A percentile compares a stretch with the other conserved stretches of the same genome.
These are phyloP conservation scores for Hecatera dysodea DNA, from an alignment of 2,888 invertebrate genomes.

Conservation along the genomic window DNA sequence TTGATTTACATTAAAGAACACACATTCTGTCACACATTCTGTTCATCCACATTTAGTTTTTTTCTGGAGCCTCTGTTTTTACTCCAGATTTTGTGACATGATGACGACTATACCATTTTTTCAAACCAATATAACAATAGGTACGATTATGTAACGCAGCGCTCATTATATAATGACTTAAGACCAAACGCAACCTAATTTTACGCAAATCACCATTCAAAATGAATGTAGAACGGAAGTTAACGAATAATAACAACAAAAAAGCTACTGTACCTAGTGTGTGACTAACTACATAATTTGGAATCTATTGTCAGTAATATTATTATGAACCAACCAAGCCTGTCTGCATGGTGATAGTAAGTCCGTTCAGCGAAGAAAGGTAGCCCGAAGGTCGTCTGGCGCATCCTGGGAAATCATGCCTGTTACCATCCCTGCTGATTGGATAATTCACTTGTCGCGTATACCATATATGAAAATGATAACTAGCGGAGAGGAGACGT, in stretches of 20 bases:
- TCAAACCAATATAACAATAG: constrained; percentile 9
- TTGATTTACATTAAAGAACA: neutral
- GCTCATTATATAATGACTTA: constrained; percentile 13
- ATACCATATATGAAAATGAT: neutral
- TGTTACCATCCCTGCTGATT: neutral
- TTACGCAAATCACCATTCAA: neutral
- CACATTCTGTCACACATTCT: neutral
- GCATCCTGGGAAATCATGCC: constrained; percentile 1
- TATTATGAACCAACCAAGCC: constrained; percentile 12
- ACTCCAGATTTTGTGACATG: constrained; percentile 1
- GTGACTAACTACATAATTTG: neutral
- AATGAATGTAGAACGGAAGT: constrained; percentile 1
- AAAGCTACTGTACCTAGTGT: neutral
- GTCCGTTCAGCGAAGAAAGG: constrained; percentile 12
- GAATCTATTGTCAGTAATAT: neutral
- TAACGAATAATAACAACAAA: neutral
- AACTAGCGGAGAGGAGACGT: neutral
- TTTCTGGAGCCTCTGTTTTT: neutral
- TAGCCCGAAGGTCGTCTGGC: neutral
- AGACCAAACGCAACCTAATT: neutral
- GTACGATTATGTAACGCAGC: neutral
- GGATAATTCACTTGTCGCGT: neutral
- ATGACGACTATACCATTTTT: constrained; percentile 4
- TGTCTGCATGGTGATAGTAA: neutral
- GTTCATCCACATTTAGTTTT: neutral